These are phyloP conservation scores for Trochalopteron elliotii DNA, from an alignment of 2,113 vertebrate species.

Conservation along the genomic window DNA sequence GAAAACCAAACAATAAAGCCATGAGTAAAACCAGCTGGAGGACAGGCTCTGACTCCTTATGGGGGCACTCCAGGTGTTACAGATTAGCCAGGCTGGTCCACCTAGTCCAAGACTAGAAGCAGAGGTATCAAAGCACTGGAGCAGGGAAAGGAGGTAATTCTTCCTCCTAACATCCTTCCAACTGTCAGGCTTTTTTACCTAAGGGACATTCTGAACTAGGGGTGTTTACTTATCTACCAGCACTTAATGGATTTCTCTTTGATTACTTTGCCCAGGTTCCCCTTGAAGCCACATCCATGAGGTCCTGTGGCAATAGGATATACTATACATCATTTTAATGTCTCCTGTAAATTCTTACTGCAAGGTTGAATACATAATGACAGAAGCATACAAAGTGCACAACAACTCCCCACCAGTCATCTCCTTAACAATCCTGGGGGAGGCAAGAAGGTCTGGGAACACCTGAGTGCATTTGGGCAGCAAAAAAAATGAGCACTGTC, in stretches of 20 bases:
- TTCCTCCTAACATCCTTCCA: neutral
- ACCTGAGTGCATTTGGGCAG: neutral
- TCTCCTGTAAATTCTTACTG: neutral
- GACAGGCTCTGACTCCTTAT: neutral
- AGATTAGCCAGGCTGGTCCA: neutral
- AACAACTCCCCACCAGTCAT: neutral
- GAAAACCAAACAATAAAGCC: neutral
- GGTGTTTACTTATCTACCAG: neutral
- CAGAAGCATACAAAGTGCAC: neutral
- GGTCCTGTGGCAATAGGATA: neutral
- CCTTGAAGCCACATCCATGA: neutral
- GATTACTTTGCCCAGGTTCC: neutral
- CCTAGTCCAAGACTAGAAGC: neutral
- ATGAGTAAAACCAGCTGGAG: neutral
- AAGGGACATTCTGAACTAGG: neutral
- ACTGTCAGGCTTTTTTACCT: neutral
- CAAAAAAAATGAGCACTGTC: neutral
- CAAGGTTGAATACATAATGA: neutral
- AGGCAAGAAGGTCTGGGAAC: neutral
- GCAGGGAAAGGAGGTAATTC: neutral
- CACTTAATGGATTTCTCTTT: neutral
- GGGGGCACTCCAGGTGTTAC: neutral
- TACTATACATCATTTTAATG: neutral
- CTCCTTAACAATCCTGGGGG: neutral
- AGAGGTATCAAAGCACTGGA: neutral